Conservation (phyloP, 2,113 vertebrate species). For the Rattus rattus region DNA sequence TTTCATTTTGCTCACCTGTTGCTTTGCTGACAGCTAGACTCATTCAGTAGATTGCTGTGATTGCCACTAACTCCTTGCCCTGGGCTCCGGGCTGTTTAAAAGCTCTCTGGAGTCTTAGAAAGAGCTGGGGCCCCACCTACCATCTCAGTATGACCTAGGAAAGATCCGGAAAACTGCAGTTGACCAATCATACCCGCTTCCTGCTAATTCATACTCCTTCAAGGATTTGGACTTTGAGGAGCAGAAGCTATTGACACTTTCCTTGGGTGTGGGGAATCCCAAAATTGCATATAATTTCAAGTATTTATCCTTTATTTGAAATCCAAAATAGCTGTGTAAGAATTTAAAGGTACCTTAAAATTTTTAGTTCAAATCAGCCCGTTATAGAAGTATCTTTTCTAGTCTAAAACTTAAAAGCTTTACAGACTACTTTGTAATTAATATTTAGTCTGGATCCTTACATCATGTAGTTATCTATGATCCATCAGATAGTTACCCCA, state of each 20-base stretch:
- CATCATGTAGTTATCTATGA: background rate
- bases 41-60: background rate
- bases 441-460: constrained; percentile 3
- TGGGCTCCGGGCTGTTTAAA: background rate
- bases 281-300: background rate
- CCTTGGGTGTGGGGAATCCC: background rate
- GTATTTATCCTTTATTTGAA: background rate
- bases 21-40: background rate
- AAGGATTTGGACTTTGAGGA: constrained; percentile 19
- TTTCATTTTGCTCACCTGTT: background rate
- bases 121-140: too few relatives aligned
- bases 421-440: constrained; percentile 1
- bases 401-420: constrained; percentile 4
- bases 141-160: background rate
- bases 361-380: constrained; percentile 26
- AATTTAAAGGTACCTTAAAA: constrained; percentile 24
- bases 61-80: background rate
- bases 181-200: background rate
- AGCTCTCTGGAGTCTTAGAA: background rate
- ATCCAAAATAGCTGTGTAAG: background rate
- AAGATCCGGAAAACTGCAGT: background rate
- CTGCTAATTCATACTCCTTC: background rate
- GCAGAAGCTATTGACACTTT: constrained; percentile 23
- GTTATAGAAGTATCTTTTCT: constrained; percentile 2
- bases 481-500: background rate